These are phyloP conservation scores for Nasonia oneida DNA, from an alignment of 2,888 invertebrate species.

Conservation along the genomic window DNA sequence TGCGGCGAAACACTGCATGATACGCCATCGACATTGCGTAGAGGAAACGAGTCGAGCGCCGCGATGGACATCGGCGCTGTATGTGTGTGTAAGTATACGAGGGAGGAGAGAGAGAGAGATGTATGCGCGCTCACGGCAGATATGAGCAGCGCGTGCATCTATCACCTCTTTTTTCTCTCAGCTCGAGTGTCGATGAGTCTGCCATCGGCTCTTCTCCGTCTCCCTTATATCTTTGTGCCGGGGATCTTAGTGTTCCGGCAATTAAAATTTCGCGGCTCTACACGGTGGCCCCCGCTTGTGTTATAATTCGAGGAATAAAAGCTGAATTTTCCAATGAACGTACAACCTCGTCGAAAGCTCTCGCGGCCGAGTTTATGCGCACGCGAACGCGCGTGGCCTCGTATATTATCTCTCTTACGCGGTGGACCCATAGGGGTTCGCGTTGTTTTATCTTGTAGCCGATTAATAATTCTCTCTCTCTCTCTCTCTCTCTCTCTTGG, in stretches of 20 bases:
- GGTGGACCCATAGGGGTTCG: constrained; percentile 72
- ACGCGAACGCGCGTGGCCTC: constrained; percentile 71
- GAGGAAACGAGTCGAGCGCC: constrained; percentile 64
- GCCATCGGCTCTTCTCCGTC: constrained; percentile 15
- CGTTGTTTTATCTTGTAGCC: constrained; percentile 78
- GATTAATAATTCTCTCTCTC: constrained; percentile 77
- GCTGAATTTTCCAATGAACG: not conserved
- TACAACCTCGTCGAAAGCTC: too few species aligned
- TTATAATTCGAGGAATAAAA: too few species aligned
- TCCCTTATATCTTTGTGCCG: not conserved
- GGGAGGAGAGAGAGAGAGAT: constrained; percentile 45
- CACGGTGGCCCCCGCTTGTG: not conserved
- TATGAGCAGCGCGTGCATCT: constrained; percentile 51
- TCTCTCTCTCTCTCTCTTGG: constrained; percentile 63
- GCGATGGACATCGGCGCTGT: constrained; percentile 14
- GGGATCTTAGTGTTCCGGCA: not conserved
- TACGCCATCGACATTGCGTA: constrained; percentile 73
- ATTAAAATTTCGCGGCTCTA: constrained; percentile 22
- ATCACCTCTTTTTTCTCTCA: constrained; percentile 50
- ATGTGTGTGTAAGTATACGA: not conserved
- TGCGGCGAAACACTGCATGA: constrained; percentile 71
- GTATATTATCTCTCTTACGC: constrained; percentile 69
- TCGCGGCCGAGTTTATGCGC: not conserved
- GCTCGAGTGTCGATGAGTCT: constrained; percentile 47
- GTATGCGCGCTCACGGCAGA: constrained; percentile 13